Percentiles rank a stretch among this genome's conserved stretches.
phyloP scores from a whole-genome alignment of 2,888 invertebrate genomes.

The Lithophane ornitopus region DNA sequence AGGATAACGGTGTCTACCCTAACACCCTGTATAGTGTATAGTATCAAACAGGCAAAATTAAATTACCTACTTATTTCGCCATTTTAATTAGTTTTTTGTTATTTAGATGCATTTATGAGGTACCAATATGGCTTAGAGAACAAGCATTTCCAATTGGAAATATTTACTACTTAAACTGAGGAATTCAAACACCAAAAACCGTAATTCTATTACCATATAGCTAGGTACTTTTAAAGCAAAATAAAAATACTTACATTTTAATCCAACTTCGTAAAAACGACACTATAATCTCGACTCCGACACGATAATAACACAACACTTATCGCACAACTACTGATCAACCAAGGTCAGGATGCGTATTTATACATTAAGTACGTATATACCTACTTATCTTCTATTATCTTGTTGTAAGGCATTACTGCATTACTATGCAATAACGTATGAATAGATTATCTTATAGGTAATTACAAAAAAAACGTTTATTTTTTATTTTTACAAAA shows the following conservation, averaged over 20 bases:
- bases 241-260: neutral
- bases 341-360: slow-evolving; percentile 1
- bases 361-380: slow-evolving; percentile 3
- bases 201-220: neutral
- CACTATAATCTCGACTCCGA: too few species aligned
- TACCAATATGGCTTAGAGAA: neutral
- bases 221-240: neutral
- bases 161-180: neutral
- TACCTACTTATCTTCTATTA: neutral
- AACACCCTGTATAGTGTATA: too few species aligned
- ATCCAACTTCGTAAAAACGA: neutral
- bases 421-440: neutral
- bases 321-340: slow-evolving; percentile 3
- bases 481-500: too few species aligned
- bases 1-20: too few species aligned
- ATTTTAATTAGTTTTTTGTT: neutral
- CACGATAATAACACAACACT: neutral
- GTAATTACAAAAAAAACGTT: neutral
- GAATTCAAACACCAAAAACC: neutral
- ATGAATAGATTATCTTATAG: neutral
- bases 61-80: neutral
- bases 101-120: neutral
- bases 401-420: neutral
- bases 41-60: neutral
- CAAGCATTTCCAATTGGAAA: neutral